Percentiles rank a stretch among this genome's conserved stretches.
phyloP scores from a whole-genome alignment of 2,797 vertebrate species.

The Todus mexicanus region DNA sequence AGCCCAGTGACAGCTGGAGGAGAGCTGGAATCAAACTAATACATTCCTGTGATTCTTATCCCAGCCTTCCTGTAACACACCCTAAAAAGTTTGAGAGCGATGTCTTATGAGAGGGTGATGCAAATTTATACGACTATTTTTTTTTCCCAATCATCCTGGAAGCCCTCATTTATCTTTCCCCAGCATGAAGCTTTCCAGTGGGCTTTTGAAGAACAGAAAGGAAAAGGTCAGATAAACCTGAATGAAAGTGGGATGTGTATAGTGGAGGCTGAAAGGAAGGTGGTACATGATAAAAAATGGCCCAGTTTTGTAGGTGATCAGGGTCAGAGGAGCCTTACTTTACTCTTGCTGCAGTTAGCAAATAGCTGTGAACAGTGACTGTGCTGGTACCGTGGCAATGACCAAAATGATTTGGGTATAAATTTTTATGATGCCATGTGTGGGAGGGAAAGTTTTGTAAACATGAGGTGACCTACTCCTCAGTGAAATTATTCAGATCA shows the following conservation, averaged over 20 bases:
- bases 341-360: not conserved
- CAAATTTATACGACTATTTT: not conserved
- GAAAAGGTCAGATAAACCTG: not conserved
- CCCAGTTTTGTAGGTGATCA: not conserved
- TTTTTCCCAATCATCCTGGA: not conserved
- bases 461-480: not conserved
- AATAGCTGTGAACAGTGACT: not conserved
- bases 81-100: not conserved
- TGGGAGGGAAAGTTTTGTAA: not conserved
- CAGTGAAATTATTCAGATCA: not conserved
- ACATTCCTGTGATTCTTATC: not conserved
- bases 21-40: not conserved
- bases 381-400: not conserved
- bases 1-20: not conserved
- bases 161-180: not conserved
- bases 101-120: not conserved
- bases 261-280: not conserved
- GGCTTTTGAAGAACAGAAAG: not conserved
- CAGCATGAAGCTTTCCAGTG: not conserved
- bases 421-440: not conserved
- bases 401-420: not conserved
- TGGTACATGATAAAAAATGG: not conserved
- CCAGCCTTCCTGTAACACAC: fast-evolving
- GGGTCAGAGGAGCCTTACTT: not conserved
- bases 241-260: not conserved